These are phyloP conservation scores for Melipona beecheii DNA, from an alignment of 2,888 invertebrate genomes.

Conservation along the genomic window DNA sequence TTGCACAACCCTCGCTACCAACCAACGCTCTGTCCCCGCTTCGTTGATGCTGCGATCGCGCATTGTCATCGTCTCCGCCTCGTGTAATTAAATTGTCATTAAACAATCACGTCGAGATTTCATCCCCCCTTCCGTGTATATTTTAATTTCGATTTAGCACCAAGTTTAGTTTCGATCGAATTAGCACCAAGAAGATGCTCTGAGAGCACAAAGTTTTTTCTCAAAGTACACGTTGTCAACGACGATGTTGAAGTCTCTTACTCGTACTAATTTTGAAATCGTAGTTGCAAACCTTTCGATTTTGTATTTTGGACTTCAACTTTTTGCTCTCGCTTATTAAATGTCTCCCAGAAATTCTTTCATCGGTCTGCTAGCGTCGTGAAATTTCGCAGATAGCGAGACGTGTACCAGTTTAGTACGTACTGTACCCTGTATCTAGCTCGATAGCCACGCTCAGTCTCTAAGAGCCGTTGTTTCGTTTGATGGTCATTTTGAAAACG, in stretches of 20 bases:
- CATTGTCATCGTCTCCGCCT: slow-evolving; percentile 24
- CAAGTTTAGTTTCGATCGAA: too few species aligned
- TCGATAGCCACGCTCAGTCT: background rate
- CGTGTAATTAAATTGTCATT: slow-evolving; percentile 22
- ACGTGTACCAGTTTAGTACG: background rate
- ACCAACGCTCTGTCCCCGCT: slow-evolving; percentile 15
- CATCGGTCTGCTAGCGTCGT: too few species aligned
- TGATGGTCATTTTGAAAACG: background rate
- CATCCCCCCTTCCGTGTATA: background rate
- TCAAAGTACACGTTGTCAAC: too few species aligned
- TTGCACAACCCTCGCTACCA: slow-evolving; percentile 42
- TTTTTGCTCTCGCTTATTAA: background rate
- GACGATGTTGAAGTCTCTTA: too few species aligned
- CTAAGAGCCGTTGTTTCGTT: background rate
- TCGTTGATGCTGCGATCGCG: slow-evolving; percentile 37
- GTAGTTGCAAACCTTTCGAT: too few species aligned
- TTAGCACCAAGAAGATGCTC: too few species aligned
- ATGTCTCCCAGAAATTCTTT: background rate
- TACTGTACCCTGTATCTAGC: background rate
- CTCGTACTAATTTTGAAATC: too few species aligned
- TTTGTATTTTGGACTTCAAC: too few species aligned
- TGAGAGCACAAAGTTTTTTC: too few species aligned
- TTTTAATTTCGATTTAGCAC: too few species aligned
- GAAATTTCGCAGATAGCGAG: background rate
- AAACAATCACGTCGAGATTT: background rate